Evolutionary conservation across 2,888 invertebrate genomes (phyloP).

Genomic region (Perithous albicinctus): DNA sequence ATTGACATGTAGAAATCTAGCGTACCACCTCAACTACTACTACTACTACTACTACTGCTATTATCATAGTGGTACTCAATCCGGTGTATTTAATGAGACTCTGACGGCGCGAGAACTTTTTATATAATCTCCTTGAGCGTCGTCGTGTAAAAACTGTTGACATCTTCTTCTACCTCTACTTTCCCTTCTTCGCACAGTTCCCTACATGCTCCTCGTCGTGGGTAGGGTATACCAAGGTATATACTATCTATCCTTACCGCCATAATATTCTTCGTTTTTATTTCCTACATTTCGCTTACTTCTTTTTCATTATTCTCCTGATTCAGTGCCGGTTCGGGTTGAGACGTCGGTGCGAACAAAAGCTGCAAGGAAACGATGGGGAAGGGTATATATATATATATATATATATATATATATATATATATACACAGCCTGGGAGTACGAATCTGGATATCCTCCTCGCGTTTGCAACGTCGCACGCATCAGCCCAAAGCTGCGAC

Average conservation of each 20-base stretch:
- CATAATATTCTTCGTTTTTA: neutral
- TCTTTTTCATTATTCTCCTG: constrained; percentile 8
- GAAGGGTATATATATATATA: constrained; percentile 8
- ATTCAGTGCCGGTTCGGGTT: constrained; percentile 6
- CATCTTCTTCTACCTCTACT: constrained; percentile 38
- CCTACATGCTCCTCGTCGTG: constrained; percentile 7
- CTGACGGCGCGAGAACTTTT: constrained; percentile 46
- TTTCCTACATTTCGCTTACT: neutral
- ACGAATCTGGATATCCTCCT: constrained; percentile 11
- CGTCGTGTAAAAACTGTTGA: constrained; percentile 47
- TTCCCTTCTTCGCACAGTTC: neutral
- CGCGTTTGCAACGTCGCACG: constrained; percentile 26
- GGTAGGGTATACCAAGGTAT: constrained; percentile 20
- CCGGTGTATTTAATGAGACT: constrained; percentile 53
- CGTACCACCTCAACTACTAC: constrained; percentile 21
- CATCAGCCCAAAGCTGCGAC: constrained; percentile 27
- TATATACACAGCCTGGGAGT: constrained; percentile 16
- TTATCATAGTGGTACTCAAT: constrained; percentile 66
- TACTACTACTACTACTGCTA: constrained; percentile 34
- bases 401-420: too few species aligned
- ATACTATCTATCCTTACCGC: neutral
- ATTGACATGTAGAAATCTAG: too few species aligned
- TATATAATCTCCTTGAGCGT: constrained; percentile 23
- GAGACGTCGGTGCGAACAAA: constrained; percentile 38
- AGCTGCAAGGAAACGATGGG: constrained; percentile 30